Base-by-base conservation (phyloP, 2,113 vertebrate species). In the Epinephelus moara region DNA sequence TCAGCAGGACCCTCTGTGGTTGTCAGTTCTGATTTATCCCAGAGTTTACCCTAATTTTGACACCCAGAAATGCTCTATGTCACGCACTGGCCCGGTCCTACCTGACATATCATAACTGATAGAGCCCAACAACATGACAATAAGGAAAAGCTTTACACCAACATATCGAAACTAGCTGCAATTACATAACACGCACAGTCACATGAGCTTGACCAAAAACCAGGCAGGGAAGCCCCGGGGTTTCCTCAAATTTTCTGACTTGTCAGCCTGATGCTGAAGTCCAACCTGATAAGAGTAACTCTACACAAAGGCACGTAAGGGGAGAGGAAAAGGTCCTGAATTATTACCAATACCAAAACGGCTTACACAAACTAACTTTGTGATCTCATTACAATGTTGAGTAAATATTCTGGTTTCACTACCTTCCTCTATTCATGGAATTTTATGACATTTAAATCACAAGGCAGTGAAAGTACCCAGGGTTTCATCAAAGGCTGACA, bases 171-270 rank as follows among this genome's bases (percentile, higher is more conserved):
- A 76, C 13, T 40, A n/a, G 50, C 50, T 15, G 27, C 21, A 40
- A 42, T 42, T n/a, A 56, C 14, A 50, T 15, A 33, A 55, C 25
- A 70, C 17, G 67, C 37, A 53, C 25, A 57, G 37, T n/a, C 59
- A 49, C 53, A 13, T 45, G 52, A 23, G 21, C 13, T 18, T 69
- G 13, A 57, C 63, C 18, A 47, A 56, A 40, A 23, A 0, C 4
- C 37, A 57, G 14, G 9, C 13, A 57, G 52, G 53, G 53, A 71
- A 23, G 69, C 37, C 47, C n/a, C 5, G 2, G 19, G 17, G 17
- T 33, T 72, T 67, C 72, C 78, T 81, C 53, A 79, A 56, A 61
- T n/a, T 45, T 27, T 66, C 60, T 42, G 21, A 30, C 6, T 0
- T 45, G 40, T 40, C 70, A 40, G 37, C 23, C 61, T 19, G 27